Percentiles rank a stretch among this genome's conserved stretches.
phyloP scores from a whole-genome alignment of 2,113 vertebrate species.

The Pandion haliaetus region DNA sequence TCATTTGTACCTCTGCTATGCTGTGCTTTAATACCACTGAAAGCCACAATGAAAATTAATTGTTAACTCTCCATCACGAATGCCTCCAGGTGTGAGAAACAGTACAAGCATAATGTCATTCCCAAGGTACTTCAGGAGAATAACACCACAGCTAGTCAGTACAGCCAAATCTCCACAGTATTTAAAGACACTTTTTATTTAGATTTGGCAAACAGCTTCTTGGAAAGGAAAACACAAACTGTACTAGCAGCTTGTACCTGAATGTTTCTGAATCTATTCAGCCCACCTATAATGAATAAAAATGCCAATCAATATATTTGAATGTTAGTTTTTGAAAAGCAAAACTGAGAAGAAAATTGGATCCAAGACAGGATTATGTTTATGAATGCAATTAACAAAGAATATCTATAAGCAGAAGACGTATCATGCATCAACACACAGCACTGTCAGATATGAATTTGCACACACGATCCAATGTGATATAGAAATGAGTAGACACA shows the following conservation, averaged over 20 bases:
- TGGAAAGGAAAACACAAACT: not conserved
- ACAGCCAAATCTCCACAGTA: not conserved
- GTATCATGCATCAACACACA: not conserved
- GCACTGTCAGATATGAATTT: not conserved
- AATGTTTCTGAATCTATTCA: not conserved
- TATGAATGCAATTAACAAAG: not conserved
- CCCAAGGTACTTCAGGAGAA: not conserved
- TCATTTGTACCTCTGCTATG: not conserved
- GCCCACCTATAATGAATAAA: not conserved
- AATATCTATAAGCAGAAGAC: not conserved
- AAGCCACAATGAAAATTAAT: not conserved
- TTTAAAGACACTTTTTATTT: not conserved
- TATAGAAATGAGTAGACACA: not conserved
- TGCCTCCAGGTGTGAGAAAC: not conserved
- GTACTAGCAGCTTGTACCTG: not conserved
- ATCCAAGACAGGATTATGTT: not conserved
- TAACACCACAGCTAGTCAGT: not conserved
- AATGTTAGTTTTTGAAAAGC: not conserved
- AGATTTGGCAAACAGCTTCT: not conserved
- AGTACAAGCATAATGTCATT: not conserved
- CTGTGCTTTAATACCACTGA: not conserved
- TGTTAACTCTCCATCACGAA: not conserved
- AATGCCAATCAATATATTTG: not conserved
- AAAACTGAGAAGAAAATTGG: not conserved
- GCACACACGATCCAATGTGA: not conserved